Conservation (phyloP, 2,888 invertebrate species). For the Ypsolopha sequella region DNA sequence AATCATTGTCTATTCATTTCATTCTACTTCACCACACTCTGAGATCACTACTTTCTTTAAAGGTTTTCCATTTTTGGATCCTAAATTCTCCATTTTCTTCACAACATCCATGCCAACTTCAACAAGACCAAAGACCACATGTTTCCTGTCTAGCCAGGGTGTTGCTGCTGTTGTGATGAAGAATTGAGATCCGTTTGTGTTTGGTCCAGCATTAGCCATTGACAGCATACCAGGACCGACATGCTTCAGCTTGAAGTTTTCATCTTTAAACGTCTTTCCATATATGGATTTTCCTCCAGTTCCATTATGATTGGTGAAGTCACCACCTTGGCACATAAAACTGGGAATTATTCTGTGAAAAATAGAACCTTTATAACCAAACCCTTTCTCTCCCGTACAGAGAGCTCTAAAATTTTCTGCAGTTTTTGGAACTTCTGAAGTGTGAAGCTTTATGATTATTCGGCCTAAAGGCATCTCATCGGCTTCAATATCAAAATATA, state of each 20-base stretch:
- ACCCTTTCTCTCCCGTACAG: too few relatives aligned
- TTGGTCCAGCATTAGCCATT: constrained; percentile 91
- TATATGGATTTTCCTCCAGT: constrained; percentile 97
- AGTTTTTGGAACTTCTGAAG: constrained; percentile 92
- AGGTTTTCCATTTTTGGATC: constrained; percentile 83
- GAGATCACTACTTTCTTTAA: constrained; percentile 77
- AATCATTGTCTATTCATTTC: too few relatives aligned
- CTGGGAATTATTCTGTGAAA: constrained; percentile 94
- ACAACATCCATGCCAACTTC: constrained; percentile 88
- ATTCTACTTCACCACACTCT: constrained; percentile 81
- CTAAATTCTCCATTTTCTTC: constrained; percentile 80
- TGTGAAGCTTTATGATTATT: constrained; percentile 88
- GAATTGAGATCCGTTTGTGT: constrained; percentile 93
- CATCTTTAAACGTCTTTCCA: constrained; percentile 91
- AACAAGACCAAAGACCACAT: constrained; percentile 88
- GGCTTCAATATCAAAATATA: constrained; percentile 91
- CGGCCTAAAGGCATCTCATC: constrained; percentile 85
- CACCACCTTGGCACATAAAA: constrained; percentile 97
- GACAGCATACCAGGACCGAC: constrained; percentile 85
- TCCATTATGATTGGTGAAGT: constrained; percentile 93
- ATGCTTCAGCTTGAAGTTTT: constrained; percentile 90
- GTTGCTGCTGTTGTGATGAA: constrained; percentile 91
- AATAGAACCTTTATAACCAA: constrained; percentile 91
- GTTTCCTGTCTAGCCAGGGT: constrained; percentile 87
- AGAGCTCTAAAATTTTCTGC: constrained; percentile 96